phyloP scores from a whole-genome alignment of 2,888 invertebrate species.

The Baccha elongata region DNA sequence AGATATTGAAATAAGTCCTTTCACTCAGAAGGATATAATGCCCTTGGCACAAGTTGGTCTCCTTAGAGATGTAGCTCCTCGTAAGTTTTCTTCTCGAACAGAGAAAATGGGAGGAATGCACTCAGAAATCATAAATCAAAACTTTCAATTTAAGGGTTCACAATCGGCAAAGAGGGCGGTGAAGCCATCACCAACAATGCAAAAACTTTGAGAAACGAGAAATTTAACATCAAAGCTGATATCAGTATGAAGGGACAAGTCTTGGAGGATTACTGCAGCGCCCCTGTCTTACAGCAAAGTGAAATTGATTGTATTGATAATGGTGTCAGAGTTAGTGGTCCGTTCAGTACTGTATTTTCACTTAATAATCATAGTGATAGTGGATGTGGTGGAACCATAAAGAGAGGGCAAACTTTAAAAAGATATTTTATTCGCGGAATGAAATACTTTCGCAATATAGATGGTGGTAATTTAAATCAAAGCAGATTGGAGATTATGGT shows the following conservation, averaged over 20 bases:
- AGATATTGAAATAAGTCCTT: constrained; percentile 56
- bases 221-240: constrained; percentile 38
- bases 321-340: constrained; percentile 56
- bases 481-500: constrained; percentile 77
- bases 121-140: constrained; percentile 75
- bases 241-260: constrained; percentile 40
- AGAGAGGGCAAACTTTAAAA: constrained; percentile 22
- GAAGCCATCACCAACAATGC: constrained; percentile 37
- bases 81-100: constrained; percentile 34
- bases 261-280: constrained; percentile 46
- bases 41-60: constrained; percentile 46
- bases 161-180: background rate
- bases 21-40: constrained; percentile 55
- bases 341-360: constrained; percentile 38
- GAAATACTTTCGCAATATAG: constrained; percentile 62
- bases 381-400: background rate
- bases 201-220: constrained; percentile 55
- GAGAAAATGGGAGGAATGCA: constrained; percentile 54
- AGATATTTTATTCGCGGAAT: constrained; percentile 58
- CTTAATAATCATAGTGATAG: constrained; percentile 23
- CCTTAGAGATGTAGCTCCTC: constrained; percentile 27
- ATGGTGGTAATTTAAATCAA: constrained; percentile 38
- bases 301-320: constrained; percentile 70
- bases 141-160: constrained; percentile 74
- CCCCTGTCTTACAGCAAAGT: constrained; percentile 34